Base-by-base conservation (phyloP, 2,888 invertebrate species). In the Rotaria macrura region DNA sequence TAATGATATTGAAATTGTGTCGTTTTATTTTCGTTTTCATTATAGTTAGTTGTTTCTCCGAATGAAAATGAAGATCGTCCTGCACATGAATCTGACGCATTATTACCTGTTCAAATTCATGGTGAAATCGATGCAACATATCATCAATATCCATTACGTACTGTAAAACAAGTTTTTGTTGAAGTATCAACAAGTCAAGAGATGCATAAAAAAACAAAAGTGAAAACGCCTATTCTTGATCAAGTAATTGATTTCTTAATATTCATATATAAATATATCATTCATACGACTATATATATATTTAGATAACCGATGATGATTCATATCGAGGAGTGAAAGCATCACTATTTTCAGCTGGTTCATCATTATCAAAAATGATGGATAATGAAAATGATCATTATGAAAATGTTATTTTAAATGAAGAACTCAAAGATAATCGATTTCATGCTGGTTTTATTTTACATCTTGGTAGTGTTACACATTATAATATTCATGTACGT, bases 1-100 rank as follows among this genome's bases (percentile, higher is more conserved):
- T 34, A 10, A 29, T 65, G 29, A 65, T n/a, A 2, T 65, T 3
- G 49, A 49, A 49, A 57, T 17, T 9, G 14, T 57, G 23, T n/a
- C n/a, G 3, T 57, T 25, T 29, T 17, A 0, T 2, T 23, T 38
- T 38, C 12, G 34, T n/a, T 72, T 20, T 72, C 23, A 1, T 72
- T 38, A 3, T 79, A 79, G 79, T 43, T 79, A 79, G 43, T n/a
- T 40, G 79, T 40, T n/a, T 79, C 79, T 3, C 43, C 79, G 23
- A 79, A 43, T n/a, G 79, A 79, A 40, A 79, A 25, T 43, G 43
- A 79, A 79, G 79, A 79, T 79, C 79, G 79, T 79, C 43, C 79
- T 43, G 23, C n/a, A 43, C 79, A 43, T 43, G 79, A 79, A 79
- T 43, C 40, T n/a, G 23, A 23, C 20, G 65, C 65, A 17, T 34